Evolutionary conservation across 53 echinoderm and acorn worm genomes (phyloP), one percentile per base, ranked within the genome.

Genomic region (Apostichopus leukothele): DNA sequence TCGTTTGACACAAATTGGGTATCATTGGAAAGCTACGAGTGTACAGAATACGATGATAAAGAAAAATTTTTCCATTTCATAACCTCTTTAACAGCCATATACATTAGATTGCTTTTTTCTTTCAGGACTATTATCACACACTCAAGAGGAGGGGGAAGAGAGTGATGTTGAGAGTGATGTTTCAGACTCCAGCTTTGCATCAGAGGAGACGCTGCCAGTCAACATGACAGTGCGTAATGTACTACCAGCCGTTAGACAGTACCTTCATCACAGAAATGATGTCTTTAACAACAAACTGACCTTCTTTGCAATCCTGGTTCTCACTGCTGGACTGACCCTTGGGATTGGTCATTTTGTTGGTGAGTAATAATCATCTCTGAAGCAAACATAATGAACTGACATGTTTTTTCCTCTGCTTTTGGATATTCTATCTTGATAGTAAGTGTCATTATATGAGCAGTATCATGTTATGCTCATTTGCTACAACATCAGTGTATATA

Each of bases 321-420:
- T 96, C 6, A 86, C 93, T 14, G 92, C 93, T 60, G 96, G 93
- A 13, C 67, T 96, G 51, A 91, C 96, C 7, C 92, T 96, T 1
- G 95, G 93, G n/a, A 90, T 96, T 26, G 96, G 96, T 12, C 96
- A 96, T 73, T 96, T 92, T 59, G 92, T 96, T 83, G 96, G 96
- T 96, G 92, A 89, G 93, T 63, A 20, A 57, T 57, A 57, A 57
- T 57, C 57, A 57, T 57, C 10, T 57, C 57, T 57, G 57, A 57
- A 57, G 57, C 57, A 57, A 57, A 57, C 57, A 10, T 1, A 57
- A 4, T 57, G 10, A 57, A 0, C 10, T 57, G 57, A 57, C 57
- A 7, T 57, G 57, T 57, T 57, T 57, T 39, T 39, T 39, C 39
- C 3, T 39, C 39, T 39, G 39, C 39, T 39, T 39, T 39, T 39